Conservation (phyloP, 2,113 vertebrate species). For the Sitta europaea region DNA sequence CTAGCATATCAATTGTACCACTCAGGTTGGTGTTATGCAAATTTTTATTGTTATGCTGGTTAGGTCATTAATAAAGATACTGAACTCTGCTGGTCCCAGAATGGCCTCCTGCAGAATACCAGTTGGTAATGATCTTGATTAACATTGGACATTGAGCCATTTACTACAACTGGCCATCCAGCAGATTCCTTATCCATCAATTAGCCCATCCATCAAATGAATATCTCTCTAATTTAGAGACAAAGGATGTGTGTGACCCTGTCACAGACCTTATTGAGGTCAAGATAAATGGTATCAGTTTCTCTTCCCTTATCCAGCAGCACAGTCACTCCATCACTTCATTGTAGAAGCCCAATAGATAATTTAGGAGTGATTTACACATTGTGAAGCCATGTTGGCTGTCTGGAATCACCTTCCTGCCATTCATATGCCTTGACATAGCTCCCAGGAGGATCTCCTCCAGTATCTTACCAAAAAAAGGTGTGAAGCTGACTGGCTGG, state of each 20-base stretch:
- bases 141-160: neutral
- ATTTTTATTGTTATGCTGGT: neutral
- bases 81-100: neutral
- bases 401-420: neutral
- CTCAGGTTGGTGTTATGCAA: neutral
- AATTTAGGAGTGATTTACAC: neutral
- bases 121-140: neutral
- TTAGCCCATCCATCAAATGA: neutral
- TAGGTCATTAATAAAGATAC: neutral
- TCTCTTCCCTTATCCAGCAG: neutral
- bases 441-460: neutral
- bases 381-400: neutral
- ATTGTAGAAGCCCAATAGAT: neutral
- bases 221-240: neutral
- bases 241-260: neutral
- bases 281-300: neutral
- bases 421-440: neutral
- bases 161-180: neutral
- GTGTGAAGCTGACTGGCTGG: neutral
- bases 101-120: neutral
- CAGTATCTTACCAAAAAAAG: neutral
- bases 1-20: rapidly evolving
- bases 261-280: neutral
- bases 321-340: neutral
- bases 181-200: neutral